Evolutionary conservation across 2,888 invertebrate species (phyloP), one percentile per base, ranked within the genome.

Genomic region (Drosophila anomalata): DNA sequence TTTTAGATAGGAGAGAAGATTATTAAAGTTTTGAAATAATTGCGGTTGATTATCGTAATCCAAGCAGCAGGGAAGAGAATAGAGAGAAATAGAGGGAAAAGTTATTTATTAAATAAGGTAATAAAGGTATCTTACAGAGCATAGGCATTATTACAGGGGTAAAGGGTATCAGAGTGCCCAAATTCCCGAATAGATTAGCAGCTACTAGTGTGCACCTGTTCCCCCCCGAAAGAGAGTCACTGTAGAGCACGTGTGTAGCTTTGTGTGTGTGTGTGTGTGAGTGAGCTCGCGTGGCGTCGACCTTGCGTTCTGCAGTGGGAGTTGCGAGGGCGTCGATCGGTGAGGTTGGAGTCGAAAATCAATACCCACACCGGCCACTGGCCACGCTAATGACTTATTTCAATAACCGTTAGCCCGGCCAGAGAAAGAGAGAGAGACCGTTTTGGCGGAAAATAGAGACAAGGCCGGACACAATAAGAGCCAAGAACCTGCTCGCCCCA

Each of bases 21-120:
- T 48, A 33, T 65, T 44, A 53, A 59, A 55, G 59, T 62, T 68
- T 63, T 79, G 59, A 63, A 70, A 79, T 66, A 66, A 75, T 87
- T 66, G 78, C 81, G 44, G 59, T 75, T 60, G 54, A 61, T 73
- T 83, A 70, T 50, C 51, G 44, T 60, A 33, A 60, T 67, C 55
- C 68, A 68, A 70, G 70, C 70, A 55, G 54, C 55, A 53, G 47
- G 51, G 26, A 72, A 47, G 62, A 48, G 44, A 53, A 51, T 44
- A 57, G 42, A 54, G 14, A 47, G 42, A 59, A n/a, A 22, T 29
- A 31, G 41, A 44, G 44, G 22, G 20, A 44, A 20, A 44, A 22
- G 11, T 44, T 20, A 22, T 14, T n/a, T 52, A 57, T 50, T 29
- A 24, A 48, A 53, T 59, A 9, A 46, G 41, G 17, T 54, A 47